Base-by-base conservation (phyloP, 2,888 invertebrate species). In the Phortica magna region DNA sequence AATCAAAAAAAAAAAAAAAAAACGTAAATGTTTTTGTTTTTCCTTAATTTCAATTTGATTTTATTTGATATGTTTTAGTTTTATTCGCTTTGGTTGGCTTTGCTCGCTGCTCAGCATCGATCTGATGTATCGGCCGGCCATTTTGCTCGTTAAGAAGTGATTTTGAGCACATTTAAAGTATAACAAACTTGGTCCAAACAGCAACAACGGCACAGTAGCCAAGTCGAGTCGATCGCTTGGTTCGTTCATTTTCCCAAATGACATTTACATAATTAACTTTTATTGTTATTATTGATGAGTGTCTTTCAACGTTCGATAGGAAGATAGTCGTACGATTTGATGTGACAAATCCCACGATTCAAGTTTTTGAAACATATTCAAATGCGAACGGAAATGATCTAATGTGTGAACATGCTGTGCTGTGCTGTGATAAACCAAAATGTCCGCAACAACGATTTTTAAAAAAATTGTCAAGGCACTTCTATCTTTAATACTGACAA, bases 221-320 rank as follows among this genome's bases (percentile, higher is more conserved):
- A 42, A 39, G 64, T 77, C 77, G 76, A 39, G 64, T 77, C 77
- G 76, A 77, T 76, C 68, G 48, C 79, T 53, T 79, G 79, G 68
- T 76, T 73, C 73, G 41, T 48, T 65, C 64, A 17, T 57, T 42
- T 61, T 42, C n/a, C 73, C 43, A 72, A 78, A 82, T 82, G 81
- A 83, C 81, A 90, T 88, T 90, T 84, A 87, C 89, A 88, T 90
- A 89, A 90, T 89, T 88, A 84, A 83, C 73, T 86, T 89, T 88
- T 89, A 89, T 89, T 88, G 81, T 81, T 79, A 53, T 71, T 75
- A 71, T 75, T 71, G 75, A 75, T 71, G 61, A 71, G 48, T 55
- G 67, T 76, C 73, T 68, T 76, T 80, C 75, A 78, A 74, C 73
- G 48, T 61, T 61, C 31, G 61, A 61, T 10, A 31, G 53, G 53